Conservation (phyloP, 2,113 vertebrate genomes). For the Tachysurus vachellii region DNA sequence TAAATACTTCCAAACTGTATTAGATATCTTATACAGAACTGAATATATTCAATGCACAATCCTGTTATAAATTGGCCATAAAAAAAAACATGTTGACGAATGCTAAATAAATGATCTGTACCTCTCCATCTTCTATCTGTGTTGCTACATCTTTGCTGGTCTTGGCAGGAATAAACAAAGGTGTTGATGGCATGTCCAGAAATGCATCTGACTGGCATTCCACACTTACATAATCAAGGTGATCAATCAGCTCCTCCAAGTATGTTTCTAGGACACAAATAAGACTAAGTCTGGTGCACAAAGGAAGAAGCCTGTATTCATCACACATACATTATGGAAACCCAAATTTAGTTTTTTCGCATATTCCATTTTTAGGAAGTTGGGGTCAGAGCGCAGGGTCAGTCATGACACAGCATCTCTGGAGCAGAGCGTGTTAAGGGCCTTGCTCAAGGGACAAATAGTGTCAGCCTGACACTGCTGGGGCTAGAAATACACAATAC, state of each 20-base stretch:
- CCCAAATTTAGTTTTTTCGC: too few relatives aligned
- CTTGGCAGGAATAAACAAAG: slow-evolving; percentile 90
- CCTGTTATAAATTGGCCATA: neutral
- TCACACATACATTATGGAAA: too few relatives aligned
- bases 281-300: neutral
- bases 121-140: slow-evolving; percentile 92
- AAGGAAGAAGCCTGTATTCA: neutral
- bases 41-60: neutral
- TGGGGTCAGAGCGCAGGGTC: too few relatives aligned
- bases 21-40: neutral
- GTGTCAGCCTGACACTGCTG: too few relatives aligned
- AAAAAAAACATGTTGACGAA: neutral
- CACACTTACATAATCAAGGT: slow-evolving; percentile 69
- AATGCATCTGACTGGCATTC: slow-evolving; percentile 92
- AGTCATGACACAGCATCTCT: too few relatives aligned
- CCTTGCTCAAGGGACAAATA: too few relatives aligned
- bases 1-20: neutral
- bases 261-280: slow-evolving; percentile 77
- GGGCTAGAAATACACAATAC: too few relatives aligned
- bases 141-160: slow-evolving; percentile 84
- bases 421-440: too few relatives aligned
- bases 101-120: slow-evolving; percentile 55
- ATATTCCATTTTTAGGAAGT: too few relatives aligned
- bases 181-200: slow-evolving; percentile 84
- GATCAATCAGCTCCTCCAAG: slow-evolving; percentile 87